These are phyloP conservation scores for Sarotherodon lohbergeri DNA, from an alignment of 2,113 vertebrate species.

Conservation along the genomic window DNA sequence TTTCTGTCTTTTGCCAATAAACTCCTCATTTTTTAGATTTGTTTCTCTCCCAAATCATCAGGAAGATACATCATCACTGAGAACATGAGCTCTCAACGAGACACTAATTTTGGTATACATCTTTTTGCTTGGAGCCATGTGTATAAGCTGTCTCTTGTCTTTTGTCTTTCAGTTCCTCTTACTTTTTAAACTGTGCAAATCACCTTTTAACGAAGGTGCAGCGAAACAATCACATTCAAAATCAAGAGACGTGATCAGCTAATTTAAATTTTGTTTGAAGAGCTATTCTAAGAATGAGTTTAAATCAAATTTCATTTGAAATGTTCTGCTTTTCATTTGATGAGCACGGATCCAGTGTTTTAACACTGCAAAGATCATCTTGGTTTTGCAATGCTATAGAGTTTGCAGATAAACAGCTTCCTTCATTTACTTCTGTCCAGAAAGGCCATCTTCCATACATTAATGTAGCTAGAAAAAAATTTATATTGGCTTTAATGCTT, in stretches of 20 bases:
- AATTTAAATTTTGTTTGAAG: neutral
- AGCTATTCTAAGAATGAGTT: neutral
- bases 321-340: neutral
- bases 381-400: neutral
- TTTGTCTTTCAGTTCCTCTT: neutral
- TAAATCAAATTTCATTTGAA: neutral
- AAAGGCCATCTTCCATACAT: neutral
- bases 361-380: neutral
- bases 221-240: neutral
- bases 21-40: neutral
- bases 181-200: neutral
- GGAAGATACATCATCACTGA: constrained; percentile 2
- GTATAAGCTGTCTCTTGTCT: neutral
- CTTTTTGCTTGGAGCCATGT: neutral
- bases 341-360: neutral
- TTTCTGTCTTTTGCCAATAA: neutral
- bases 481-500: neutral
- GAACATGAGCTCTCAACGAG: constrained; percentile 15
- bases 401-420: neutral
- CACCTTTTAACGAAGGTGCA: neutral
- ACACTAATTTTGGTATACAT: constrained; percentile 26
- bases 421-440: neutral
- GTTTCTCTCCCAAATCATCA: constrained; percentile 12
- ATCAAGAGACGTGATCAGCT: neutral
- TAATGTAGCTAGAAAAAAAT: neutral